Percentiles rank a stretch among this genome's conserved stretches.
Evolutionary conservation across 2,113 vertebrate species (phyloP).

Genomic region (Callithrix jacchus): DNA sequence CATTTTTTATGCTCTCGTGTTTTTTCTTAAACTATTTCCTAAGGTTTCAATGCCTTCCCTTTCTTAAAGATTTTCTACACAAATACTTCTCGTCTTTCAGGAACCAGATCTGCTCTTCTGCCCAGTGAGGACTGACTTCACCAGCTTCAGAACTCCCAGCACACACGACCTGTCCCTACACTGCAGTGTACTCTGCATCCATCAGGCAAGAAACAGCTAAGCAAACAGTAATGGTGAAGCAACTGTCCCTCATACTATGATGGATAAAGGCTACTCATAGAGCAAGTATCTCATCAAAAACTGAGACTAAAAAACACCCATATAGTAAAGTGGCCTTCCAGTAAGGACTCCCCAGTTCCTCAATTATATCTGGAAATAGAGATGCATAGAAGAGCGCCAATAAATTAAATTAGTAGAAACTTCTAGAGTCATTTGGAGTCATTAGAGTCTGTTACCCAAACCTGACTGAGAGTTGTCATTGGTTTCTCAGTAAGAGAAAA

Average conservation of each 20-base stretch:
- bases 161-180: neutral
- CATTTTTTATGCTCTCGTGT: neutral
- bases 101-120: neutral
- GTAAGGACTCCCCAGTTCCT: neutral
- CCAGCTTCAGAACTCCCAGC: no score
- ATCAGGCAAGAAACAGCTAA: neutral
- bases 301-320: neutral
- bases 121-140: neutral
- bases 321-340: neutral
- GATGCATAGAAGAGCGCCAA: neutral
- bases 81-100: neutral
- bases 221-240: neutral
- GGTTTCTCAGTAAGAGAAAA: slow-evolving; percentile 8
- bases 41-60: neutral
- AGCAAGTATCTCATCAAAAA: neutral
- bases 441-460: neutral
- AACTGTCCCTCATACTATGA: neutral
- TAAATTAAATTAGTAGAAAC: neutral
- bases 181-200: neutral
- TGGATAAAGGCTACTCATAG: neutral
- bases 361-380: neutral
- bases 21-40: neutral
- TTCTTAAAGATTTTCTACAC: neutral
- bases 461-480: neutral
- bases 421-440: neutral